phyloP scores from a whole-genome alignment of 2,113 vertebrate species.

The Anarrhichthys ocellatus region DNA sequence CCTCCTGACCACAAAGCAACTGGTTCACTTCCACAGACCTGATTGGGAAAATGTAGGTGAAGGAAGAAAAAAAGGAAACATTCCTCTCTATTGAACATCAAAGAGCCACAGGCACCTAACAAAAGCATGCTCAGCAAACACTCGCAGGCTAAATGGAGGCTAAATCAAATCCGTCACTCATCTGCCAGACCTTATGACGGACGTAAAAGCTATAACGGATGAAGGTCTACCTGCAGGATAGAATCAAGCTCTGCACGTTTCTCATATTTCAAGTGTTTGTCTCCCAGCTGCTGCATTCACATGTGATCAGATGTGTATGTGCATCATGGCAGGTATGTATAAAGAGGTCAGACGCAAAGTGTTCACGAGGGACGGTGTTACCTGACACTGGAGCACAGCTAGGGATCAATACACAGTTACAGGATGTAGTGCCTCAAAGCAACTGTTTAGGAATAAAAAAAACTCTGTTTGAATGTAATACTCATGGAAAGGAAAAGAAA shows the following conservation, averaged over 20 bases:
- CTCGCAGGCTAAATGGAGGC: conserved; percentile 26
- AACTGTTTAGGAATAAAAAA: background rate
- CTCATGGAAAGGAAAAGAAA: background rate
- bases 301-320: background rate
- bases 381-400: conserved; percentile 22
- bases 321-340: conserved; percentile 8
- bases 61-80: background rate
- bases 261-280: conserved; percentile 1
- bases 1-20: background rate
- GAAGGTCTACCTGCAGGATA: conserved; percentile 9
- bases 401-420: conserved; percentile 49
- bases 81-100: background rate
- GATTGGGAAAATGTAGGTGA: conserved; percentile 8
- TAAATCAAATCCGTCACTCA: conserved; percentile 34
- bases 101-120: conserved; percentile 5
- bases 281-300: background rate
- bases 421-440: conserved; percentile 16
- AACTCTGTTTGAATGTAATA: background rate
- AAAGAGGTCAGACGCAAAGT: conserved; percentile 34
- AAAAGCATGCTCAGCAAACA: conserved; percentile 33
- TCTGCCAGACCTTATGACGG: background rate
- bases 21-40: background rate
- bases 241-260: background rate
- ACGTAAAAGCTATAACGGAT: background rate
- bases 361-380: background rate